Conservation (phyloP, 2,888 invertebrate species). For the Drosophila rubida region DNA sequence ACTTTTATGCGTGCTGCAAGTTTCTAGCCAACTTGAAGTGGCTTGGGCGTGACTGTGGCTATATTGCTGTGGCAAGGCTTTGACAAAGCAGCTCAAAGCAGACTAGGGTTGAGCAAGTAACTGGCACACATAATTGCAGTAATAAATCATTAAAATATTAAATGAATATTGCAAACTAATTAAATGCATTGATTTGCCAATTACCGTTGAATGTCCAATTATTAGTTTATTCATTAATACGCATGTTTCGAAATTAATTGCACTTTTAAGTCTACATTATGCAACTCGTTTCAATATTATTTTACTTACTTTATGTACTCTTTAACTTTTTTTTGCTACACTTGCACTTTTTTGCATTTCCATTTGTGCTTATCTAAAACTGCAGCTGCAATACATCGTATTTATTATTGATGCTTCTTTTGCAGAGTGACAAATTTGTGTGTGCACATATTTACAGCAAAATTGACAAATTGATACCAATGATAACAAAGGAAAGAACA, state of each 20-base stretch:
- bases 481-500: conserved; percentile 35
- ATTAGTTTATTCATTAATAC: background rate
- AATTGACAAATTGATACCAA: conserved; percentile 49
- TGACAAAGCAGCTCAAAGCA: background rate
- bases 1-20: conserved; percentile 63
- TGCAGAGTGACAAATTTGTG: conserved; percentile 50
- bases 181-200: background rate
- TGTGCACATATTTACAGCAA: conserved; percentile 40
- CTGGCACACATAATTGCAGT: background rate
- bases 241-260: background rate
- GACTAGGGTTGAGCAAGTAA: background rate
- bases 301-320: too few species aligned
- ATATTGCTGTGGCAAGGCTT: background rate
- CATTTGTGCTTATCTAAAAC: background rate
- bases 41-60: conserved; percentile 7
- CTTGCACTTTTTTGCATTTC: background rate
- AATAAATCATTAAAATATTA: conserved; percentile 1
- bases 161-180: background rate
- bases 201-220: background rate
- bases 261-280: background rate
- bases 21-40: conserved; percentile 47
- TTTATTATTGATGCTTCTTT: conserved; percentile 19
- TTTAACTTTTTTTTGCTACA: too few species aligned
- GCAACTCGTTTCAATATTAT: too few species aligned
- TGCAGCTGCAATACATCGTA: background rate